Conservation (phyloP, 2,113 vertebrate genomes). For the Paramormyrops kingsleyae region DNA sequence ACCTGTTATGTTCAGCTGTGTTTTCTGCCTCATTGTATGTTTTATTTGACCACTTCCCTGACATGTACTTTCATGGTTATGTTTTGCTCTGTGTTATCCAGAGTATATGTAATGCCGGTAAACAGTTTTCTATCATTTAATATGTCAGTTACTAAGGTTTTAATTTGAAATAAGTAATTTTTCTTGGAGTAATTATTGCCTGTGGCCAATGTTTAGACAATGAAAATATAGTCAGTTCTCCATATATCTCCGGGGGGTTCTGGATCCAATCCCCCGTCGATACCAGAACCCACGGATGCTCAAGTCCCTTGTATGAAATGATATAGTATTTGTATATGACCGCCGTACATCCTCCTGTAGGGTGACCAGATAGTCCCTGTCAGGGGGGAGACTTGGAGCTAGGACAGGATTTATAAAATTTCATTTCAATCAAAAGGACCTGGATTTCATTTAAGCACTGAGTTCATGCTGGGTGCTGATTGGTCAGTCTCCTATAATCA, state of each 20-base stretch:
- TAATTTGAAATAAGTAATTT: not conserved
- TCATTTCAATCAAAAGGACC: not conserved
- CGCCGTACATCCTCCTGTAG: not conserved
- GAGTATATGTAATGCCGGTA: not conserved
- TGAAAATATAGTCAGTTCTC: not conserved
- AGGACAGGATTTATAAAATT: not conserved
- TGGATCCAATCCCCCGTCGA: not conserved
- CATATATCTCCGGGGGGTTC: not conserved
- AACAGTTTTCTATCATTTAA: not conserved
- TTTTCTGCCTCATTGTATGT: not conserved
- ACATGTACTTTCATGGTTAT: not conserved
- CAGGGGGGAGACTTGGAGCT: not conserved
- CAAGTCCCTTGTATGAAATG: not conserved
- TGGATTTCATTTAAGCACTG: not conserved
- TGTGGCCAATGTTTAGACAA: not conserved
- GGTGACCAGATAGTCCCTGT: not conserved
- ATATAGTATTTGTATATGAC: not conserved
- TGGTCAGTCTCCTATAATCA: not conserved
- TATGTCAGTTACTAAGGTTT: not conserved
- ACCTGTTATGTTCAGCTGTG: not conserved
- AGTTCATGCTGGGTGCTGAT: not conserved
- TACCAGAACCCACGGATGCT: not conserved
- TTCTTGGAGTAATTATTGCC: not conserved
- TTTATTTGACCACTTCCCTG: not conserved
- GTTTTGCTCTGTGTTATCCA: not conserved